A percentile compares a stretch with the other conserved stretches of the same genome.
Conservation (phyloP, 1,140 invertebrate species). For the Drosophila gunungcola region DNA sequence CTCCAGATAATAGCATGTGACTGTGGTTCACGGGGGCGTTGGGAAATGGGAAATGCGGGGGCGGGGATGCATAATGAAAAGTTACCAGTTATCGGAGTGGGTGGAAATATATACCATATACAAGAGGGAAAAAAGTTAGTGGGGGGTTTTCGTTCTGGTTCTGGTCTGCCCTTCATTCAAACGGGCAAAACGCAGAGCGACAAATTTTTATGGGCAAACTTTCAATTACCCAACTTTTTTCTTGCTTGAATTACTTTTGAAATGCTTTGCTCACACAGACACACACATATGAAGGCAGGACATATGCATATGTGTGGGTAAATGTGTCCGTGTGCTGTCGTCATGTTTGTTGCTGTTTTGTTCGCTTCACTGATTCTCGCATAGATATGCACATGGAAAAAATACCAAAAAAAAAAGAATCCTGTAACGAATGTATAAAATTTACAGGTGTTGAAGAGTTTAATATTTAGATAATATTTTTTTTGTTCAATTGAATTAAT, state of each 20-base stretch:
- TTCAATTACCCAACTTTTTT: constrained; percentile 82
- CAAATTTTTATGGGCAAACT: constrained; percentile 82
- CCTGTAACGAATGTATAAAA: background rate
- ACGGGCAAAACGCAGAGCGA: constrained; percentile 57
- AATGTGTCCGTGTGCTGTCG: constrained; percentile 17
- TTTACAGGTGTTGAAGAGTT: background rate
- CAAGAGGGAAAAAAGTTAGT: background rate
- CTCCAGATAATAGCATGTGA: constrained; percentile 62
- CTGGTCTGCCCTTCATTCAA: constrained; percentile 40
- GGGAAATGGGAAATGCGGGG: background rate
- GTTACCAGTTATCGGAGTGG: constrained; percentile 32
- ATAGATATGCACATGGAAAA: constrained; percentile 16
- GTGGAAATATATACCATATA: background rate
- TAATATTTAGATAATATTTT: too few relatives aligned
- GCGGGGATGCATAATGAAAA: constrained; percentile 70
- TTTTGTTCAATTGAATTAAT: too few relatives aligned
- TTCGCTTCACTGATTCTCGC: constrained; percentile 22
- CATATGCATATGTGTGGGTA: constrained; percentile 39
- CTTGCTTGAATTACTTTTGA: constrained; percentile 80
- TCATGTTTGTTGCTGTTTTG: constrained; percentile 21
- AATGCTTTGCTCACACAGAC: constrained; percentile 53
- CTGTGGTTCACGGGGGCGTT: background rate
- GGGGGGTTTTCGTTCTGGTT: background rate
- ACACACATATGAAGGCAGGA: constrained; percentile 8
- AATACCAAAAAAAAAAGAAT: background rate